A percentile compares a stretch with the other conserved stretches of the same genome.
Conservation (phyloP, 2,797 vertebrate species). For the Heteromormyrus szaboi region DNA sequence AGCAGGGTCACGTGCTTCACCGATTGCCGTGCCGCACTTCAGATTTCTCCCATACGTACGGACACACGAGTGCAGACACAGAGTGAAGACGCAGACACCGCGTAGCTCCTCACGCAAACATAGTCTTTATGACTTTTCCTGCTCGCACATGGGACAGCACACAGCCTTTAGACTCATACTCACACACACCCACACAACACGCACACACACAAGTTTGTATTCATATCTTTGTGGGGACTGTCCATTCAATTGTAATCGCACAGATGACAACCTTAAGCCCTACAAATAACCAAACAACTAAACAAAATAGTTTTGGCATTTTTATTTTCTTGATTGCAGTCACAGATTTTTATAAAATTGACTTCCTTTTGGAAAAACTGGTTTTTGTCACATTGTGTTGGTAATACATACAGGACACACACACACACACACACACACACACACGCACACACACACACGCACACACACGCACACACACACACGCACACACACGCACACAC, state of each 20-base stretch:
- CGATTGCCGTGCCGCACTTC: background rate
- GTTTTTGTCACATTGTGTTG: background rate
- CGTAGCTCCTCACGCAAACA: background rate
- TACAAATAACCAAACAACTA: background rate
- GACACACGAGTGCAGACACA: slow-evolving; percentile 2
- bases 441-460: slow-evolving; percentile 1
- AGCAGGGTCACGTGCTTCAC: background rate
- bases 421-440: background rate
- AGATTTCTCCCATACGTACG: background rate
- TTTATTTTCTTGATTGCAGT: background rate
- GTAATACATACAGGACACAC: background rate
- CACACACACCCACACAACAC: slow-evolving; percentile 9
- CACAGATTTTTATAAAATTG: background rate
- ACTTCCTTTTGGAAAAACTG: background rate
- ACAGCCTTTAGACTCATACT: background rate
- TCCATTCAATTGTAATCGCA: background rate
- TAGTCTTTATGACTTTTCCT: background rate
- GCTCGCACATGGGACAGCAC: background rate
- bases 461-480: background rate
- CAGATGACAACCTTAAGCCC: background rate
- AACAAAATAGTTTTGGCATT: background rate
- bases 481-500: background rate
- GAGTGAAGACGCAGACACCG: background rate
- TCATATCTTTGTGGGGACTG: background rate
- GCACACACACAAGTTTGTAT: background rate